phyloP scores from a whole-genome alignment of 2,797 vertebrate species.

The Eremophila alpestris region DNA sequence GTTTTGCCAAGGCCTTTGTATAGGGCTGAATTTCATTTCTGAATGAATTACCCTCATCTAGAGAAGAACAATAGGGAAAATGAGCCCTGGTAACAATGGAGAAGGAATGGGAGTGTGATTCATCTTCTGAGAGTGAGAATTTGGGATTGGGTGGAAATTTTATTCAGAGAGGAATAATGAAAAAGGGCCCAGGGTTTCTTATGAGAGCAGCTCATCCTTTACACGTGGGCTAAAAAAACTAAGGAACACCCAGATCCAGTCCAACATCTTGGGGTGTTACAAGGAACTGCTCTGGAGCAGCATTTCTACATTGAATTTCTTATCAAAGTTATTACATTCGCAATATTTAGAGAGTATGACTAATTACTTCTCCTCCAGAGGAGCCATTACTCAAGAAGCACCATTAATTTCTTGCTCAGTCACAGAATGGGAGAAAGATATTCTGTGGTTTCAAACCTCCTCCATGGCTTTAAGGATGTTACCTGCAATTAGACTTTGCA shows the following conservation, averaged over 20 bases:
- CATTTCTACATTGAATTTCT: conserved; percentile 24
- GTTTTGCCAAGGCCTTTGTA: conserved; percentile 9
- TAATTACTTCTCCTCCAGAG: conserved; percentile 45
- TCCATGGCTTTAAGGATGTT: neutral
- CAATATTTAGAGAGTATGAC: conserved; percentile 25
- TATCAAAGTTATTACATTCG: conserved; percentile 11
- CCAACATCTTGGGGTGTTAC: neutral
- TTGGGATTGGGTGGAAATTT: neutral
- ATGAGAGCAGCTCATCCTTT: neutral
- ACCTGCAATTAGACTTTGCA: neutral
- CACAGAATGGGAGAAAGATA: neutral
- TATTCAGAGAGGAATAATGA: neutral
- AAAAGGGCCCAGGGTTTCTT: neutral
- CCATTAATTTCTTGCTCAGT: conserved; percentile 28
- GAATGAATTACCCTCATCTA: conserved; percentile 8
- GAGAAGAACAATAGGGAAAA: conserved; percentile 18
- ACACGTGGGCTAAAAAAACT: neutral
- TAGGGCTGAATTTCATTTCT: conserved; percentile 5
- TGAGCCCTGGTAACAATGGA: neutral
- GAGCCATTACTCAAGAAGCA: conserved; percentile 36
- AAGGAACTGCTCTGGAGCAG: neutral
- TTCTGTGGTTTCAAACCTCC: neutral
- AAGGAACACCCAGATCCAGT: neutral
- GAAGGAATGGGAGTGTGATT: neutral
- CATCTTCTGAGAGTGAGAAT: neutral